Percentiles rank a stretch among this genome's conserved stretches.
Conservation (phyloP, 1,140 invertebrate species). For the Lucilia cuprina region DNA sequence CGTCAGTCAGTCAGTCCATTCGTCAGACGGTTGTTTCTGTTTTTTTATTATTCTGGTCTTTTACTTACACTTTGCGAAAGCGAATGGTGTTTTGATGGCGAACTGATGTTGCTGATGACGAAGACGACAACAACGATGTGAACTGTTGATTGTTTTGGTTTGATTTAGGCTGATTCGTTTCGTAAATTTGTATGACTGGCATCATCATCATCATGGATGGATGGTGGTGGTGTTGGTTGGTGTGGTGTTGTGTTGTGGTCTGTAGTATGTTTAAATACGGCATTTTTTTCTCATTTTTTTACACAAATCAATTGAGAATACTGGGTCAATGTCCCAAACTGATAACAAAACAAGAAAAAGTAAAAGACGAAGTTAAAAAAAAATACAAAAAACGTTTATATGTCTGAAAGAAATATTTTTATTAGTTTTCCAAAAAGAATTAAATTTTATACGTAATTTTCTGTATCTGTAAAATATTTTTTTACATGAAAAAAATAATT, state of each 20-base stretch:
- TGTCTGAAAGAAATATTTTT: no score
- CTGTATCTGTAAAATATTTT: no score
- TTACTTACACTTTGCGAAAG: slow-evolving; percentile 2
- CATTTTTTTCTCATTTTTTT: not conserved
- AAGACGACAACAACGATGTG: slow-evolving; percentile 40
- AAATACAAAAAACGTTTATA: not conserved
- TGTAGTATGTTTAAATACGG: not conserved
- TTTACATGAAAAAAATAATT: not conserved
- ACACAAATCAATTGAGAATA: slow-evolving; percentile 25
- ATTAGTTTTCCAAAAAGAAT: no score
- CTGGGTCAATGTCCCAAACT: slow-evolving; percentile 28
- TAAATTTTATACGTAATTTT: no score
- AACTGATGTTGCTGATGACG: slow-evolving; percentile 38
- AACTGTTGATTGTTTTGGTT: not conserved
- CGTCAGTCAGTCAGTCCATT: not conserved
- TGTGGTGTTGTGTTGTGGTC: not conserved
- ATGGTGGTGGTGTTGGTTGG: not conserved
- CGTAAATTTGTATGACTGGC: not conserved
- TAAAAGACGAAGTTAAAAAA: not conserved
- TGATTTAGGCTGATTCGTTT: not conserved
- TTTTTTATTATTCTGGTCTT: not conserved
- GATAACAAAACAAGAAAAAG: slow-evolving; percentile 5
- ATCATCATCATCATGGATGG: not conserved
- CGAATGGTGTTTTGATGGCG: slow-evolving; percentile 37
- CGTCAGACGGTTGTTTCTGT: not conserved